Evolutionary conservation across 2,888 invertebrate genomes (phyloP).

Genomic region (Dendrolimus pini): DNA sequence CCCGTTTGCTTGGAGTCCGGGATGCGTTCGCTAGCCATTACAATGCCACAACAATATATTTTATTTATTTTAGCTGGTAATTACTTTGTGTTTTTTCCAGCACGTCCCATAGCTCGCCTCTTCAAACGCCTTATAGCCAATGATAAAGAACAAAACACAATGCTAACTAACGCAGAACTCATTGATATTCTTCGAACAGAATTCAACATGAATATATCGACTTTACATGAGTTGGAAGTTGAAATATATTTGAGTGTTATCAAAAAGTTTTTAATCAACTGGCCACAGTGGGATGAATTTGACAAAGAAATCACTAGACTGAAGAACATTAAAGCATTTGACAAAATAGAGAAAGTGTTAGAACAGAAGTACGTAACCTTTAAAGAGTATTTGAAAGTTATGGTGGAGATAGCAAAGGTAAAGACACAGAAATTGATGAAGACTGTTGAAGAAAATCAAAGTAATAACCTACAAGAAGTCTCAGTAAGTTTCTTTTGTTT

Average conservation of each 20-base stretch:
- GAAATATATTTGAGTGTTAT: slow-evolving; percentile 51
- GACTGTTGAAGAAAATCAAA: slow-evolving; percentile 11
- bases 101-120: slow-evolving; percentile 45
- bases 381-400: slow-evolving; percentile 35
- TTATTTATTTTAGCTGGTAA: too few relatives aligned
- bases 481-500: neutral
- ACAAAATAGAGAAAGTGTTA: slow-evolving; percentile 27
- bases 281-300: slow-evolving; percentile 59
- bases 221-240: slow-evolving; percentile 38
- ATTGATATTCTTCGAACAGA: slow-evolving; percentile 45
- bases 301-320: slow-evolving; percentile 32
- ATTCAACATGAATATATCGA: slow-evolving; percentile 31
- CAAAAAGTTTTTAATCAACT: slow-evolving; percentile 54
- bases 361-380: slow-evolving; percentile 37
- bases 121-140: slow-evolving; percentile 42
- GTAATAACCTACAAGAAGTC: neutral
- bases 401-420: slow-evolving; percentile 29
- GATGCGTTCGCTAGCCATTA: too few relatives aligned
- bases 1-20: too few relatives aligned
- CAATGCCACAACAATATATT: too few relatives aligned
- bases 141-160: slow-evolving; percentile 43
- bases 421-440: slow-evolving; percentile 24
- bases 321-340: slow-evolving; percentile 21
- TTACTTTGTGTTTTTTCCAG: slow-evolving; percentile 26
- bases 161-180: slow-evolving; percentile 51